Evolutionary conservation across 2,113 vertebrate species (phyloP).

Genomic region (Ochotona princeps): DNA sequence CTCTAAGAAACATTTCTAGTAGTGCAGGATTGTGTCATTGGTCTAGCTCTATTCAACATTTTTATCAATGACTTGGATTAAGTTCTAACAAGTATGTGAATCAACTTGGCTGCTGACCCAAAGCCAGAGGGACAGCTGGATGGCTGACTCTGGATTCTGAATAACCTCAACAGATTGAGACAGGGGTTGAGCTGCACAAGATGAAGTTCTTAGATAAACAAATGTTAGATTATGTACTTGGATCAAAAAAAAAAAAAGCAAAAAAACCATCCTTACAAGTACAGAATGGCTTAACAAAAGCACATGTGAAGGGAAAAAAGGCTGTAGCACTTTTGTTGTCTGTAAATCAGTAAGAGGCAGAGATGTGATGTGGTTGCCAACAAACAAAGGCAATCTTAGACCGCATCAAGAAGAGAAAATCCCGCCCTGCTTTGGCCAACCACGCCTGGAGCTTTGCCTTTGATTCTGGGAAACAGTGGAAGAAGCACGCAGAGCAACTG

Average conservation of each 20-base stretch:
- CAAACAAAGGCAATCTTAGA: not conserved
- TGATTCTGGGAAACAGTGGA: constrained; percentile 10
- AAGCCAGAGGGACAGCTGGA: constrained; percentile 52
- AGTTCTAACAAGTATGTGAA: not conserved
- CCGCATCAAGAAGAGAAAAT: not conserved
- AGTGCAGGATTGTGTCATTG: not conserved
- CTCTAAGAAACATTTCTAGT: constrained; percentile 48
- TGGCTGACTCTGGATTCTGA: not conserved
- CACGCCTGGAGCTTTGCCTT: constrained; percentile 13
- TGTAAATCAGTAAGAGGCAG: not conserved
- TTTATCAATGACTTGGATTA: constrained; percentile 66
- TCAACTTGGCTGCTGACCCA: constrained; percentile 31
- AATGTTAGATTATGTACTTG: not conserved
- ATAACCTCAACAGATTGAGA: not conserved
- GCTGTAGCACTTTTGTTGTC: not conserved
- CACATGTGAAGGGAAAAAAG: not conserved
- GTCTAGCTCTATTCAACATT: not conserved
- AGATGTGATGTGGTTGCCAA: not conserved
- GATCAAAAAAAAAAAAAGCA: not conserved
- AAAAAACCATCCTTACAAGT: not conserved
- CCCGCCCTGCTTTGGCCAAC: not conserved
- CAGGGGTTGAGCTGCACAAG: not conserved
- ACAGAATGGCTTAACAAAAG: not conserved
- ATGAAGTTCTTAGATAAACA: not conserved
- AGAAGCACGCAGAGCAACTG: not conserved